A percentile compares a stretch with the other conserved stretches of the same genome.
phyloP scores from a whole-genome alignment of 1,140 invertebrate genomes.

The Pantala flavescens region DNA sequence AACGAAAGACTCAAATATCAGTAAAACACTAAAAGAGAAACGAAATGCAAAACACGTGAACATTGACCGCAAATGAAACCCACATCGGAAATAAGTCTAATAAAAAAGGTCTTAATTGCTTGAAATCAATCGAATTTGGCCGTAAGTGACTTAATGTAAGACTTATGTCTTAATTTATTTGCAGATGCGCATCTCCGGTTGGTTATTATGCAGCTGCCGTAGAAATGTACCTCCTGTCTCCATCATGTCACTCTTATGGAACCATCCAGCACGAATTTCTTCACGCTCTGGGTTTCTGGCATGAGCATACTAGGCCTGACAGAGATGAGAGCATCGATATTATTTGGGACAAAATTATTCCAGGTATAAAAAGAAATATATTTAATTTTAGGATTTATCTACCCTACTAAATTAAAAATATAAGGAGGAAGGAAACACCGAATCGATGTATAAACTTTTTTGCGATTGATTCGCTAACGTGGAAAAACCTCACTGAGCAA shows the following conservation, averaged over 20 bases:
- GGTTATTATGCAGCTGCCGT: constrained; percentile 29
- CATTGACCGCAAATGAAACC: too few relatives aligned
- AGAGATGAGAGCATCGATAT: constrained; percentile 40
- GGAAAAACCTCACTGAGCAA: too few relatives aligned
- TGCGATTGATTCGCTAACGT: too few relatives aligned
- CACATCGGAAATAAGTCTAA: too few relatives aligned
- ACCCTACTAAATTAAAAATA: constrained; percentile 9
- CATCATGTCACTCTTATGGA: constrained; percentile 29
- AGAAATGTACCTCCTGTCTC: constrained; percentile 27
- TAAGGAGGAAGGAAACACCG: neutral
- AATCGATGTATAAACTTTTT: neutral
- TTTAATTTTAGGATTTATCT: neutral
- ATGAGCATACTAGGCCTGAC: constrained; percentile 45
- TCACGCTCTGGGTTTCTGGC: constrained; percentile 43
- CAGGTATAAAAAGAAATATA: constrained; percentile 25
- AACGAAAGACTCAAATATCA: too few relatives aligned
- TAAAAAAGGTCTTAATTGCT: too few relatives aligned
- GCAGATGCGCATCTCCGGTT: constrained; percentile 32
- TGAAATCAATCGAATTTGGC: too few relatives aligned
- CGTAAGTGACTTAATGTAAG: too few relatives aligned
- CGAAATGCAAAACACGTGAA: too few relatives aligned
- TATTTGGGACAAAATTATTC: constrained; percentile 41
- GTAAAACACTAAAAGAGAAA: too few relatives aligned
- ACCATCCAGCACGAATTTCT: constrained; percentile 44
- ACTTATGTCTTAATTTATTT: neutral